phyloP scores from a whole-genome alignment of 2,888 invertebrate species.

The Diarsia brunnea region DNA sequence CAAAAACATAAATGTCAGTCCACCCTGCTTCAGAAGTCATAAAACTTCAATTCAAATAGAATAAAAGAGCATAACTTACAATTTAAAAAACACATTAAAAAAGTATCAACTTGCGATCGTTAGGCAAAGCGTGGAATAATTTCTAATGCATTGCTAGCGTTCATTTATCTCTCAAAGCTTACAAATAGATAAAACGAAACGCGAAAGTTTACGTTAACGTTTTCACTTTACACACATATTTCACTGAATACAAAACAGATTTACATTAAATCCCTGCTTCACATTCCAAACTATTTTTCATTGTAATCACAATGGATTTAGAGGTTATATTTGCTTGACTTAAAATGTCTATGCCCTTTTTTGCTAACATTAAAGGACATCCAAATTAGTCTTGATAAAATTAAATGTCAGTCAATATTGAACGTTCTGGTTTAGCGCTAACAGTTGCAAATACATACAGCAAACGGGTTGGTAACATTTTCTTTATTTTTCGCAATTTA shows the following conservation, averaged over 20 bases:
- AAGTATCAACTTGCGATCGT: not conserved
- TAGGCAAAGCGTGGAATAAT: not conserved
- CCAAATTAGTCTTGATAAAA: not conserved
- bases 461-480: not conserved
- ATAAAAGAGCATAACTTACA: not conserved
- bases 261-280: constrained; percentile 28
- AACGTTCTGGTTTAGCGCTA: not conserved
- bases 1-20: not conserved
- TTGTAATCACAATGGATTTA: constrained; percentile 4
- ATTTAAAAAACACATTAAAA: not conserved
- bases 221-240: constrained; percentile 19
- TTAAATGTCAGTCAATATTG: not conserved
- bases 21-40: not conserved
- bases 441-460: not conserved
- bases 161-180: constrained; percentile 28
- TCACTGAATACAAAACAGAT: constrained; percentile 9
- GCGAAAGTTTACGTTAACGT: not conserved
- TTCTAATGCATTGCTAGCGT: not conserved
- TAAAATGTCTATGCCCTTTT: not conserved
- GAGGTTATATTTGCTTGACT: not conserved
- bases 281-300: constrained; percentile 30
- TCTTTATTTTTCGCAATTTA: not conserved
- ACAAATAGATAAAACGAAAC: constrained; percentile 1
- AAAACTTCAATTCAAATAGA: not conserved
- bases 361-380: not conserved